Evolutionary conservation across 2,113 vertebrate species (phyloP).

Genomic region (Cryptotis parvus): DNA sequence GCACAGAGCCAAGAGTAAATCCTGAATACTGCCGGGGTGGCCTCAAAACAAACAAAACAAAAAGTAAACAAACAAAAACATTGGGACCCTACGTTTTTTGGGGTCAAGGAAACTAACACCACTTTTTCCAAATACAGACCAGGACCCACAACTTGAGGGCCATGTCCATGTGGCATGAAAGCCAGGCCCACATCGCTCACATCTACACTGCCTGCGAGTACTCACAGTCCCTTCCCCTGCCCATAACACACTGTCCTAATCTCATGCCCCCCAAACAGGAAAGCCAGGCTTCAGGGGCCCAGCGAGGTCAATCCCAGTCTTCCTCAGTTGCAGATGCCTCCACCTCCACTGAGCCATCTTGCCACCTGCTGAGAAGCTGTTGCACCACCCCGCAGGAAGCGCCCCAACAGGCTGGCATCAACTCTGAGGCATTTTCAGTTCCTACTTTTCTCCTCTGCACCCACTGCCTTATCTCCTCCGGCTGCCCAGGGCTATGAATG

Average conservation of each 20-base stretch:
- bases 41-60: too few species aligned
- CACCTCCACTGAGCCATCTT: neutral
- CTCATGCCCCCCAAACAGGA: constrained; percentile 50
- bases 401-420: constrained; percentile 1
- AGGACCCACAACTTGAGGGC: neutral
- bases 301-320: constrained; percentile 68
- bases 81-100: too few species aligned
- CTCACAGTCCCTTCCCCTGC: constrained; percentile 22
- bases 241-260: neutral
- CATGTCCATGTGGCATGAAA: neutral
- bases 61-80: too few species aligned
- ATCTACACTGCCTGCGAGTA: neutral
- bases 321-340: constrained; percentile 61
- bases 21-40: too few species aligned
- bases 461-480: constrained; percentile 10
- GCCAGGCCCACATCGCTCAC: neutral
- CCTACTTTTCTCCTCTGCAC: constrained; percentile 68
- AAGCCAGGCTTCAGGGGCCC: constrained; percentile 37
- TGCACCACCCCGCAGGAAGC: constrained; percentile 81
- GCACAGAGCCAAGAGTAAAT: too few species aligned
- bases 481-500: neutral
- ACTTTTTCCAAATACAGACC: constrained; percentile 9
- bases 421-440: constrained; percentile 78
- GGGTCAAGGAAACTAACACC: neutral
- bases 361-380: constrained; percentile 75